Conservation (phyloP, 2,888 invertebrate species). For the Bombylius discolor region DNA sequence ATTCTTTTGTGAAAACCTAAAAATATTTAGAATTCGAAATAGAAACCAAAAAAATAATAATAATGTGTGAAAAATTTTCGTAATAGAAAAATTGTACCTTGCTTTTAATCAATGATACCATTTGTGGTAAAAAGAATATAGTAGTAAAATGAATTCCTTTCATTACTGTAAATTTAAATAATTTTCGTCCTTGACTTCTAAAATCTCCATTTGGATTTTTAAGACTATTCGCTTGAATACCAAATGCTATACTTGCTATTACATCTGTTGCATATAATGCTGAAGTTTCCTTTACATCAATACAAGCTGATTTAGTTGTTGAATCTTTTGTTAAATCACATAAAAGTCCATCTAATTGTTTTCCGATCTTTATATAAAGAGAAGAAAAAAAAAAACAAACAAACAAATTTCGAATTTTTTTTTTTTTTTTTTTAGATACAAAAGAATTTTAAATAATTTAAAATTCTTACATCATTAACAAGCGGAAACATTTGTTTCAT, state of each 20-base stretch:
- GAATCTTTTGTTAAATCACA: conserved; percentile 19
- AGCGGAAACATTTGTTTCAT: conserved; percentile 33
- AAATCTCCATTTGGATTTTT: conserved; percentile 28
- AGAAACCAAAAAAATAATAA: neutral
- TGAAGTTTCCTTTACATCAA: conserved; percentile 17
- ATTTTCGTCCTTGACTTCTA: conserved; percentile 20
- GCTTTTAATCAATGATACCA: conserved; percentile 20
- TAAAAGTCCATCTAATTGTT: conserved; percentile 25
- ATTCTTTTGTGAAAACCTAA: conserved; percentile 20
- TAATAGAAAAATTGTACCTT: conserved; percentile 16
- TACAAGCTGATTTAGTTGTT: neutral
- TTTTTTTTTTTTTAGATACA: no score
- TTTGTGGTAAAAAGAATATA: conserved; percentile 28
- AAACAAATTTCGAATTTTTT: neutral
- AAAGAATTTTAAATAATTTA: neutral
- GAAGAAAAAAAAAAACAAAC: no score
- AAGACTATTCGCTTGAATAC: conserved; percentile 27
- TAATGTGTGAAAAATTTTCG: neutral
- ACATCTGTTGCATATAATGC: conserved; percentile 30
- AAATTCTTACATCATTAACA: neutral
- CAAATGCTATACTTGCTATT: conserved; percentile 31
- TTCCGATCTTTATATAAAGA: conserved; percentile 21
- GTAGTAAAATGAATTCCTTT: conserved; percentile 24
- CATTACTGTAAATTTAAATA: conserved; percentile 19
- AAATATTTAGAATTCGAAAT: neutral